Evolutionary conservation across 2,888 invertebrate species (phyloP), one percentile per base, ranked within the genome.

Genomic region (Rhagium mordax): DNA sequence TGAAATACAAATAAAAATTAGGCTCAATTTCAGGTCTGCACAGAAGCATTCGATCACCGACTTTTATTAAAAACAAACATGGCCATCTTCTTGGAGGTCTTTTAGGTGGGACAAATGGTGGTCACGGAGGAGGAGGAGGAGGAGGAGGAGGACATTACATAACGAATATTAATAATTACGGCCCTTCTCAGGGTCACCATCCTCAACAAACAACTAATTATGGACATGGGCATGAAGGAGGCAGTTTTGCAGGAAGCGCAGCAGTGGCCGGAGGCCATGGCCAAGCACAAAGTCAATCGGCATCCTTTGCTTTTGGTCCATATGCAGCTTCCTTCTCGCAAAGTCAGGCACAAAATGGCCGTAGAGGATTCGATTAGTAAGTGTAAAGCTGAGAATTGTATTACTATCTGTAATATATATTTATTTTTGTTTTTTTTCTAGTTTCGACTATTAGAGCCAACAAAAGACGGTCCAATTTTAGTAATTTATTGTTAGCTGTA

Each of bases 231-330:
- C 20, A 53, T 20, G 73, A 24, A 29, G 72, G 65, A 4, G 75
- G 72, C 13, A 76, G 72, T 71, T 75, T 70, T 59, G 78, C 76
- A 53, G 76, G 72, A 21, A 74, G 74, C 48, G 74, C 69, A 7
- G 75, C 78, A 20, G 70, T 71, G 13, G 72, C 78, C 7, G 78
- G 78, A 47, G 21, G 57, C n/a, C 41, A 41, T 4, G 49, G 60
- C n/a, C 74, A 73, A 62, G 55, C 74, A 24, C 79, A 79, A 68
- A 72, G 78, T 61, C 81, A 81, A 59, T 74, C 81, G 13, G 74
- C 77, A 4, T 70, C 80, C n/a, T 75, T 80, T 65, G 75, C 77
- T 5, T 48, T 78, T 27, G 81, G 81, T 13, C 80, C 81, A 21
- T 75, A 74, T 53, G 62, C 74, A 1, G 79, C 76, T 2, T 61